Conservation (phyloP, 2,113 vertebrate species). For the Rhadina sibilatrix region DNA sequence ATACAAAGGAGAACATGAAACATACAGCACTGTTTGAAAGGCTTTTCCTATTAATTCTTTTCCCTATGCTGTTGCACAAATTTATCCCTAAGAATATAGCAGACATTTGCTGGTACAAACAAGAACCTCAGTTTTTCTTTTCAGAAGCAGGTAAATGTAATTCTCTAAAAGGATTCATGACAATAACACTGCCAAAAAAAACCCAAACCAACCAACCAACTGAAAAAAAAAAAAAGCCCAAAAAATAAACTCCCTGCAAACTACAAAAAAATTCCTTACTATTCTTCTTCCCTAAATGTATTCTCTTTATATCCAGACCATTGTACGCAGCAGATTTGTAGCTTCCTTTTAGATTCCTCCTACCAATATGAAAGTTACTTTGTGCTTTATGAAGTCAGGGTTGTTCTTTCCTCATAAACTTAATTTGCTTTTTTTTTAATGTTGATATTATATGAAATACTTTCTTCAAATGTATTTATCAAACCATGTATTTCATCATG, state of each 20-base stretch:
- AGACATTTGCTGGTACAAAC: background rate
- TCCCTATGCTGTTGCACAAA: background rate
- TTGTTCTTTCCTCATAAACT: background rate
- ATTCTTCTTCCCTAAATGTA: background rate
- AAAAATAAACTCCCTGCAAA: background rate
- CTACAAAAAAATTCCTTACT: background rate
- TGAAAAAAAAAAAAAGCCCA: background rate
- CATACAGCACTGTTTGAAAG: background rate
- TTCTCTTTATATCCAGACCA: background rate
- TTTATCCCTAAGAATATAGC: background rate
- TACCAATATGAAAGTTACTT: background rate
- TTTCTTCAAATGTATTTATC: background rate
- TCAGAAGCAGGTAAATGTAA: background rate
- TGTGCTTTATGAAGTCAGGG: background rate
- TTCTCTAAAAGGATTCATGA: background rate
- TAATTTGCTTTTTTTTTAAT: background rate
- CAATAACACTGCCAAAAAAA: background rate
- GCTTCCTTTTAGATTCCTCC: background rate
- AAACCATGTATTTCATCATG: background rate
- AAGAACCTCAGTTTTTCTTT: background rate
- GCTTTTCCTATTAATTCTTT: background rate
- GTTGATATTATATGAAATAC: background rate
- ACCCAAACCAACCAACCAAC: rapidly evolving
- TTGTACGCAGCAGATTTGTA: background rate
- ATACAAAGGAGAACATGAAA: background rate